Evolutionary conservation across 1,140 invertebrate species (phyloP), one percentile per base, ranked within the genome.

Genomic region (Ceratina australensis): DNA sequence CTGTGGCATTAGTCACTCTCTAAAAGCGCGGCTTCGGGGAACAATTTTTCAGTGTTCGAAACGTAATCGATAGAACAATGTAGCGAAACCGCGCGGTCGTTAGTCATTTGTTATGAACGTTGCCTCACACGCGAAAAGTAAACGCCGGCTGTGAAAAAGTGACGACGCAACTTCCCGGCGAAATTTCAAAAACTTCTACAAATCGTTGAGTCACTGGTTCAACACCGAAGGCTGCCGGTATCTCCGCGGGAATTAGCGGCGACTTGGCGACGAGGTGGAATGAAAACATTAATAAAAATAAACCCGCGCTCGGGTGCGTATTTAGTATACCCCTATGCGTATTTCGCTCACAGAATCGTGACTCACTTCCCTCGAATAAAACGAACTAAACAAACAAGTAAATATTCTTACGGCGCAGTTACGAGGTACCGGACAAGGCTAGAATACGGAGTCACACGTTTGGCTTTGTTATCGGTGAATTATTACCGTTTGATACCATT

Each of bases 121-220:
- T 67, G 65, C 65, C 15, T 67, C 65, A 67, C 65, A 2, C 65
- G 47, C 18, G 65, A 26, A 26, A 49, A 52, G 18, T 22, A 67
- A 67, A 67, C 2, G n/a, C 63, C 50, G 7, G 61, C 22, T 20
- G 61, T 8, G 33, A 42, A 42, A 18, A 50, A 20, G 64, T 15
- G 28, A 42, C 22, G 13, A 67, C 65, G 47, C 65, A 67, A 67
- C 49, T 52, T 67, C 22, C 65, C 65, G 47, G 3, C 20, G 24
- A 67, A 28, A 33, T 67, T 67, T 67, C 65, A 67, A 52, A 52
- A 67, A 67, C 22, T 28, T 4, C 24, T 10, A 4, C 16, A 50
- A 50, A 66, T 50, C 49, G 20, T 20, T 66, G 64, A 66, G 20
- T 66, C 42, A 47, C 33, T 22, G 4, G 20, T 24, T 10, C n/a